phyloP scores from a whole-genome alignment of 30 jellyfish, hydroid and myxozoan genomes.

The Aurelia sp. region DNA sequence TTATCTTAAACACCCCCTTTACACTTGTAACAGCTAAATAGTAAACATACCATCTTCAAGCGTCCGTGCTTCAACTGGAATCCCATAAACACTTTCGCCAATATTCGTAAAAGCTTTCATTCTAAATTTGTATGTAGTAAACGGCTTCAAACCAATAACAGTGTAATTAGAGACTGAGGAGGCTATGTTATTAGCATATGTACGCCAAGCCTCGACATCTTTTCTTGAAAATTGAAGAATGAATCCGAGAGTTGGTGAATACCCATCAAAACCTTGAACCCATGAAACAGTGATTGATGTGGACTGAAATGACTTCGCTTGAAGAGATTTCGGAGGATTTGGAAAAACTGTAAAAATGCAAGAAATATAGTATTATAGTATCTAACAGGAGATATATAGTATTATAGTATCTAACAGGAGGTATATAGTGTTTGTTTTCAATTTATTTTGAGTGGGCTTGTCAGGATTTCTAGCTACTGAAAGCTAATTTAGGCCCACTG shows the following conservation, averaged over 20 bases:
- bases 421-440: too few species aligned
- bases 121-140: conserved; percentile 28
- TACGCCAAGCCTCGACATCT: conserved; percentile 23
- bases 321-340: conserved; percentile 43
- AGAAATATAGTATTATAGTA: too few species aligned
- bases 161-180: conserved; percentile 16
- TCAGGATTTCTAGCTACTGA: too few species aligned
- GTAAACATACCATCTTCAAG: conserved; percentile 41
- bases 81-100: conserved; percentile 41
- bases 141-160: conserved; percentile 57
- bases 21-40: neutral
- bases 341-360: conserved; percentile 25
- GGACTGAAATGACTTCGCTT: conserved; percentile 22
- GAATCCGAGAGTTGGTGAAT: conserved; percentile 35
- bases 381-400: too few species aligned
- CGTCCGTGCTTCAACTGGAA: conserved; percentile 15
- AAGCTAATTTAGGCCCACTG: too few species aligned
- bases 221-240: conserved; percentile 36
- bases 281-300: conserved; percentile 31
- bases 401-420: too few species aligned
- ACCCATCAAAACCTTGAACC: conserved; percentile 64
- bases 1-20: too few species aligned
- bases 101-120: conserved; percentile 22
- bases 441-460: too few species aligned
- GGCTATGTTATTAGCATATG: conserved; percentile 5